Conservation (phyloP, 1,140 invertebrate genomes). For the Halyomorpha halys region DNA sequence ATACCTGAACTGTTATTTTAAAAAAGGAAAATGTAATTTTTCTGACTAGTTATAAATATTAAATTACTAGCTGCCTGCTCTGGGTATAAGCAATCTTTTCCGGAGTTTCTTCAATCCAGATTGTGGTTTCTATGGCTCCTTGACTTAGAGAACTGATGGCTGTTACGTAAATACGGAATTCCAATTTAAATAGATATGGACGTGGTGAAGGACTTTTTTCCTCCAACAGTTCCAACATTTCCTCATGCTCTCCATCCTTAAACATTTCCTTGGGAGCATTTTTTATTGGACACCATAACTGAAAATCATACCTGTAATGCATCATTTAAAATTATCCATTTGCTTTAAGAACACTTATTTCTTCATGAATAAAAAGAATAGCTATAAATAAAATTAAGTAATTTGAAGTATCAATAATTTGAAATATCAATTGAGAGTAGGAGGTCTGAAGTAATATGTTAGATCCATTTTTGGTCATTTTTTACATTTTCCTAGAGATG, state of each 20-base stretch:
- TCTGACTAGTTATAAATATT: background rate
- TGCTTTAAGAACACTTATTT: no score
- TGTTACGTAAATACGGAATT: background rate
- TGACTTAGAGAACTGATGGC: background rate
- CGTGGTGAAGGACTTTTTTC: background rate
- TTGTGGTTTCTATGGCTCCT: background rate
- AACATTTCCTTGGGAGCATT: slow-evolving; percentile 9
- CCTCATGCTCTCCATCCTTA: background rate
- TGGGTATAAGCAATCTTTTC: background rate
- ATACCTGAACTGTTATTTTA: no score
- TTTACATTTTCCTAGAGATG: no score
- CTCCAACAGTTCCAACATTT: background rate
- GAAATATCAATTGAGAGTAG: no score
- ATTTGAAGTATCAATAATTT: no score
- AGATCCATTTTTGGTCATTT: no score
- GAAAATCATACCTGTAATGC: slow-evolving; percentile 1
- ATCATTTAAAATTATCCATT: no score
- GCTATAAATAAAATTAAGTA: no score
- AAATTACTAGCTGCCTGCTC: background rate
- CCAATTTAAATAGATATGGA: slow-evolving; percentile 3
- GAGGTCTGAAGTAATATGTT: no score
- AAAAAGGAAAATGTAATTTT: no score
- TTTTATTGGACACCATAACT: background rate
- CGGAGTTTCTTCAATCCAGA: slow-evolving; percentile 5
- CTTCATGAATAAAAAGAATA: no score